These are phyloP conservation scores for Alloplasta piceator DNA, from an alignment of 2,888 invertebrate genomes.

Conservation along the genomic window DNA sequence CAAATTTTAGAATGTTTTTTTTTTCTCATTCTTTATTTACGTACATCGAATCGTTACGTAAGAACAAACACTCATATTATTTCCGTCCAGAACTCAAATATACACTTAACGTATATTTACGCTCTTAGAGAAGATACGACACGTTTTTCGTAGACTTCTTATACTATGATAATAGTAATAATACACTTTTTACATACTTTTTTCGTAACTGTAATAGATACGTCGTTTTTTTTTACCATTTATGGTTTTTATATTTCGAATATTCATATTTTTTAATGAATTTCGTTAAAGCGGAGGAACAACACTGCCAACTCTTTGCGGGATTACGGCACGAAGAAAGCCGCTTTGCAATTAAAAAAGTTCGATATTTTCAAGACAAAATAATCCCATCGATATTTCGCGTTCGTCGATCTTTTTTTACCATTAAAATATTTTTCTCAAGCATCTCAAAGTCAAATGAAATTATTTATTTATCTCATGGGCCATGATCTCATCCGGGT, in stretches of 20 bases:
- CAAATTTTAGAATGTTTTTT: background rate
- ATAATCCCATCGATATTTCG: background rate
- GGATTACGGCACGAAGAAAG: constrained; percentile 16
- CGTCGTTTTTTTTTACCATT: constrained; percentile 22
- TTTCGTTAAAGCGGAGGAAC: constrained; percentile 10
- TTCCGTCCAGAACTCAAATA: constrained; percentile 66
- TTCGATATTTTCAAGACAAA: constrained; percentile 16
- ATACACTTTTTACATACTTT: constrained; percentile 49
- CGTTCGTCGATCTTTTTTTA: constrained; percentile 2
- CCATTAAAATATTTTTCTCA: constrained; percentile 25
- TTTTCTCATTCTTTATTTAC: constrained; percentile 9
- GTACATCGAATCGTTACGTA: constrained; percentile 36
- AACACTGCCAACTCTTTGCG: constrained; percentile 29
- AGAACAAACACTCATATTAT: constrained; percentile 56
- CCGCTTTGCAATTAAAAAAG: background rate
- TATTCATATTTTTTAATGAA: constrained; percentile 8
- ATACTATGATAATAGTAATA: constrained; percentile 27
- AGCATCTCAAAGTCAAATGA: constrained; percentile 12
- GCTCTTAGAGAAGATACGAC: constrained; percentile 40
- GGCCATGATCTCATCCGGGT: constrained; percentile 1
- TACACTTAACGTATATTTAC: constrained; percentile 36
- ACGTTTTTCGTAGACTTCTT: constrained; percentile 35
- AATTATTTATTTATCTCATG: background rate
- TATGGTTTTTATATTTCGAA: constrained; percentile 9
- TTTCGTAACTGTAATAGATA: constrained; percentile 19